Base-by-base conservation (phyloP, 2,888 invertebrate species). In the Drosophila quasianomalipes region DNA sequence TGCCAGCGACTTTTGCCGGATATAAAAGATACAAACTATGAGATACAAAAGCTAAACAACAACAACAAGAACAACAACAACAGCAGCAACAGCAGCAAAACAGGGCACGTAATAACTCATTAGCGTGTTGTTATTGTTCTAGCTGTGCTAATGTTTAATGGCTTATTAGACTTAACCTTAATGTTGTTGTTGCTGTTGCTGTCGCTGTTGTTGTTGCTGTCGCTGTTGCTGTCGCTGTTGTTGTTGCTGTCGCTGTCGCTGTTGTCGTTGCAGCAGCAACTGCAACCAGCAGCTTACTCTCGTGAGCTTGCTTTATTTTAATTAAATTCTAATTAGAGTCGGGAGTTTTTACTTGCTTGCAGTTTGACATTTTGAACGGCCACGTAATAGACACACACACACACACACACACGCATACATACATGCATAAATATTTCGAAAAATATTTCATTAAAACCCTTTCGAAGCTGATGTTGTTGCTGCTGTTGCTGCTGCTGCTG, bases 241-340 rank as follows among this genome's bases (percentile, higher is more conserved):
- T 10, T n/a, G 41, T 41, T 1, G n/a, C 5, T 5, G 22, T 44
- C 1, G 44, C 3, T 44, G 37, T 53, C 14, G 33, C 26, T 37
- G 41, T 63, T 52, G 31, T 31, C 35, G 33, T 57, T 63, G 53
- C 58, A 49, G 35, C 35, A 54, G 75, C 66, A 51, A 65, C 47
- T 63, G 61, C 81, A 73, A 53, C 54, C 59, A 41, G 33, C 69
- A 65, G 51, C 55, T 47, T 47, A 26, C 28, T 37, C 37, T 57
- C 39, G 35, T 26, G 37, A n/a, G 51, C 22, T 52, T 64, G 74
- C 80, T 81, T 84, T 84, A 81, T 91, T 92, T 92, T 92, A 92
- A 92, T 92, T 92, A 92, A 92, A 92, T 92, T 92, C 91, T 91
- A 92, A 92, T 92, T 92, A 91, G 82, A 89, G 80, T 77, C 79